These are phyloP conservation scores for Drosophila ezoana DNA, from an alignment of 2,888 invertebrate genomes.

Conservation along the genomic window DNA sequence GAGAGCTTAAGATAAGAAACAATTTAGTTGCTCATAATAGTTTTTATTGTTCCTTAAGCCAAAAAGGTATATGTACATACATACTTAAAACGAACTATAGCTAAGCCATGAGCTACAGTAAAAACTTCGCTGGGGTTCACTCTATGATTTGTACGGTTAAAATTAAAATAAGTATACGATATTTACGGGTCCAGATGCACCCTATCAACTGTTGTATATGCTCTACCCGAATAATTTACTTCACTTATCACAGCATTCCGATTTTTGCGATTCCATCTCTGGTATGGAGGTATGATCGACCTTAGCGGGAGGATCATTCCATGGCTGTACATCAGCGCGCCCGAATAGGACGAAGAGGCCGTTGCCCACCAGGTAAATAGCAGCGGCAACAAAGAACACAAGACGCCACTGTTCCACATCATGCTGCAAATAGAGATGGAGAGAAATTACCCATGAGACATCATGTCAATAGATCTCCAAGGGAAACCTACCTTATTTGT, in stretches of 20 bases:
- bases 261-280: constrained; percentile 73
- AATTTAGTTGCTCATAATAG: too few species aligned
- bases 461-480: accelerated
- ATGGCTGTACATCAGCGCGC: constrained; percentile 88
- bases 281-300: constrained; percentile 64
- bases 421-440: constrained; percentile 84
- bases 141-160: too few species aligned
- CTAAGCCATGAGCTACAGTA: neutral
- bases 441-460: constrained; percentile 26
- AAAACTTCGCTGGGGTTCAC: neutral
- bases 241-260: constrained; percentile 14
- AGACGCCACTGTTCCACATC: constrained; percentile 89
- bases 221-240: neutral
- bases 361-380: constrained; percentile 89
- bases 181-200: too few species aligned
- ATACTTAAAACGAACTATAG: neutral
- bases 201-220: too few species aligned
- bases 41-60: neutral
- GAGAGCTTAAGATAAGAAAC: too few species aligned
- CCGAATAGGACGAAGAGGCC: constrained; percentile 89
- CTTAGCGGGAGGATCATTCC: constrained; percentile 87
- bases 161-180: too few species aligned
- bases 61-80: neutral
- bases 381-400: constrained; percentile 90
- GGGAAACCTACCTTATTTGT: constrained; percentile 87